phyloP scores from a whole-genome alignment of 2,797 vertebrate genomes.

The Gymnothorax javanicus region DNA sequence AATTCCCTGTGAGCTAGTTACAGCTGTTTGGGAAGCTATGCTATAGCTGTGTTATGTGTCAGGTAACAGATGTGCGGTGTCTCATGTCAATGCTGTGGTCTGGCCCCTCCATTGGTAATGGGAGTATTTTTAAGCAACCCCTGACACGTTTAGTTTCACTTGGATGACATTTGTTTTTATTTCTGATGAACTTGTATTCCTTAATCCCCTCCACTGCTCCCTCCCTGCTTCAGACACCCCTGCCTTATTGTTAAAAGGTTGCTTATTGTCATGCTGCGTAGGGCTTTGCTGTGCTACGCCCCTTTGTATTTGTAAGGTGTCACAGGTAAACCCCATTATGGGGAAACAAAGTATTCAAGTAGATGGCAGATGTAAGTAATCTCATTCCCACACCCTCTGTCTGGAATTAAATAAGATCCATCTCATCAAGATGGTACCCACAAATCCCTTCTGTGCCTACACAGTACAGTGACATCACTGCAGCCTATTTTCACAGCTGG shows the following conservation, averaged over 20 bases:
- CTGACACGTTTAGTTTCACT: too few species aligned
- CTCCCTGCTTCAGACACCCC: background rate
- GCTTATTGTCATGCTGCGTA: background rate
- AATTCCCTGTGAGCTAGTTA: background rate
- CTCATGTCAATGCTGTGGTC: too few species aligned
- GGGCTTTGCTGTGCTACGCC: background rate
- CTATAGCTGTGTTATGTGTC: background rate
- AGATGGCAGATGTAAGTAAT: background rate
- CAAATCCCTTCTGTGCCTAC: background rate
- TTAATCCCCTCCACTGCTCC: too few species aligned
- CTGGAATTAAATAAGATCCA: background rate
- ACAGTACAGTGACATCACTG: conserved; percentile 1
- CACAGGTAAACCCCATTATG: background rate
- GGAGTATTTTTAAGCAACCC: too few species aligned
- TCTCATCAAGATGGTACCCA: background rate
- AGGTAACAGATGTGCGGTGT: background rate
- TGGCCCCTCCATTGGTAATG: too few species aligned
- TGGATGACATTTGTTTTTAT: too few species aligned
- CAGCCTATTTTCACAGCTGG: conserved; percentile 6
- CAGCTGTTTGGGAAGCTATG: background rate
- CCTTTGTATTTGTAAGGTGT: background rate
- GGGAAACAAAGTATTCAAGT: background rate
- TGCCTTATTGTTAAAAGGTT: background rate
- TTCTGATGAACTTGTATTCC: too few species aligned
- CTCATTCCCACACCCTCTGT: background rate